Percentiles rank a stretch among this genome's conserved stretches.
These are phyloP conservation scores for Rhineura floridana DNA, from an alignment of 2,113 vertebrate species.

Conservation along the genomic window DNA sequence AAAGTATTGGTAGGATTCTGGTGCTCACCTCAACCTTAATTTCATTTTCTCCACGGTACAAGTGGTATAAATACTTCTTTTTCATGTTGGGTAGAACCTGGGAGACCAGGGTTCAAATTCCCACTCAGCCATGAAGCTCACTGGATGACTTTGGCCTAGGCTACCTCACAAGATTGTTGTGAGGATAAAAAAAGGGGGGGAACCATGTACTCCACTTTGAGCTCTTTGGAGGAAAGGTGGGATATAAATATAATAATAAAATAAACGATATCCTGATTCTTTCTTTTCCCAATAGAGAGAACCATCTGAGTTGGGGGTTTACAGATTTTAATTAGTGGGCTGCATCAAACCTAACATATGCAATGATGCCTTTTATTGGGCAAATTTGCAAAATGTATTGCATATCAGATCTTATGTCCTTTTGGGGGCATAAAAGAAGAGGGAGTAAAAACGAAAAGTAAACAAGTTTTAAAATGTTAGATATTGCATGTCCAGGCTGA, in stretches of 20 bases:
- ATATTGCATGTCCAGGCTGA: background rate
- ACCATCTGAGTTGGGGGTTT: background rate
- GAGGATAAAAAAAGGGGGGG: too few species aligned
- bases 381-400: background rate
- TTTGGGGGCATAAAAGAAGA: background rate
- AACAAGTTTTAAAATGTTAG: background rate
- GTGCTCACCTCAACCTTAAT: background rate
- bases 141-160: too few species aligned
- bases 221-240: too few species aligned
- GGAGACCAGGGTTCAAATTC: too few species aligned
- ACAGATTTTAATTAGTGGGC: background rate
- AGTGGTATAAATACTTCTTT: background rate
- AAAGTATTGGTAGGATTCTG: background rate
- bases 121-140: too few species aligned
- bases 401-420: background rate
- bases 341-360: background rate
- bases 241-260: too few species aligned
- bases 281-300: background rate
- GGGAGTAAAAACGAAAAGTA: background rate
- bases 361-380: background rate
- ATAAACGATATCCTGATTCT: background rate
- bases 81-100: background rate
- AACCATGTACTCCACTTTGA: too few species aligned
- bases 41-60: background rate
- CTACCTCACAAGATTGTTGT: too few species aligned